Evolutionary conservation across 1,140 invertebrate species (phyloP).

Genomic region (Zaprionus tsacasi): DNA sequence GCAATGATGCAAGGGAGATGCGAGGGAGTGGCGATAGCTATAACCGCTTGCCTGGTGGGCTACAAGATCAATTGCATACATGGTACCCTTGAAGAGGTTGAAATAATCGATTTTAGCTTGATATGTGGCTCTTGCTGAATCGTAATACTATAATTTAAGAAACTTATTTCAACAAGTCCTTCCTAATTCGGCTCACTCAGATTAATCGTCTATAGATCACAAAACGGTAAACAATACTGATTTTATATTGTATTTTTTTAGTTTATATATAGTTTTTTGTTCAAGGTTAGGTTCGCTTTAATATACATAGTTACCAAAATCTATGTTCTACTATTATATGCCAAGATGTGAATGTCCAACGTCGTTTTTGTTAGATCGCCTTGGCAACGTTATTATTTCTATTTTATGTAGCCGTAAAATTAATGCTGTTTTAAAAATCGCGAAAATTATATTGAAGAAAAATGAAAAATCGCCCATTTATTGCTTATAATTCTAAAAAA

Average conservation of each 20-base stretch:
- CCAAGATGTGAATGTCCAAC: background rate
- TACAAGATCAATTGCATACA: conserved; percentile 6
- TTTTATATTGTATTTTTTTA: background rate
- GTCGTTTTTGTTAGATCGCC: background rate
- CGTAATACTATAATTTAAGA: background rate
- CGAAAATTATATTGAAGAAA: background rate
- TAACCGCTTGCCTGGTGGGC: background rate
- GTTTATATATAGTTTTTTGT: background rate
- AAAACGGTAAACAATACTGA: background rate
- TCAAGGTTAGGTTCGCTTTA: too few relatives aligned
- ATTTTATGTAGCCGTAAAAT: too few relatives aligned
- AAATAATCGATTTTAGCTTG: background rate
- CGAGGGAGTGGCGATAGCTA: background rate
- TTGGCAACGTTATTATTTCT: background rate
- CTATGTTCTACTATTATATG: background rate
- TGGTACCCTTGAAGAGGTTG: background rate
- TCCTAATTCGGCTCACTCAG: background rate
- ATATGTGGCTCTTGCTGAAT: background rate
- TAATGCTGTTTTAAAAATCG: too few relatives aligned
- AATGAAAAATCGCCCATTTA: background rate
- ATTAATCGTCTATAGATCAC: background rate
- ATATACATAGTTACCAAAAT: background rate
- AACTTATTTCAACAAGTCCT: background rate
- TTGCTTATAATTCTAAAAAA: background rate
- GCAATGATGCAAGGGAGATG: background rate